Evolutionary conservation across 2,888 invertebrate species (phyloP).

Genomic region (Andrena chrysosceles): DNA sequence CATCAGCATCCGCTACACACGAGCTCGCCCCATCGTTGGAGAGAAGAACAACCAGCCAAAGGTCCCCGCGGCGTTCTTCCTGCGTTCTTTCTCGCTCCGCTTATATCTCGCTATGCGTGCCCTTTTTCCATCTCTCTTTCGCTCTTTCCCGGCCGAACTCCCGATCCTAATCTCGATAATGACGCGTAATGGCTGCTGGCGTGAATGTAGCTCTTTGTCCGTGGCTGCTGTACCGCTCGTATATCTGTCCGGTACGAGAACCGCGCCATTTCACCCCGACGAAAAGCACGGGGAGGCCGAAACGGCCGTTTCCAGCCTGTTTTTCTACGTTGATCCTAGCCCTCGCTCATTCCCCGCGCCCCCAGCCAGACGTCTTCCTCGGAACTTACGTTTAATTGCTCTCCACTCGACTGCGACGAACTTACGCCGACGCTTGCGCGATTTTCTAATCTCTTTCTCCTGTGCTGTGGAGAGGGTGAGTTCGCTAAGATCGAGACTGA

Average conservation of each 20-base stretch:
- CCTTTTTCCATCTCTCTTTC: constrained; percentile 9
- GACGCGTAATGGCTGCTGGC: constrained; percentile 84
- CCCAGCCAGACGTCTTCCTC: constrained; percentile 30
- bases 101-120: constrained; percentile 39
- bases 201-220: constrained; percentile 84
- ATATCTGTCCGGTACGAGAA: constrained; percentile 76
- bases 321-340: constrained; percentile 57
- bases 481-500: not conserved
- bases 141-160: constrained; percentile 66
- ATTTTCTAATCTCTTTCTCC: constrained; percentile 13
- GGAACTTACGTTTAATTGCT: constrained; percentile 63
- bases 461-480: not conserved
- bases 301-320: constrained; percentile 68
- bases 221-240: constrained; percentile 75
- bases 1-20: constrained; percentile 63
- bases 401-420: constrained; percentile 13
- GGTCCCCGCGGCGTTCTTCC: constrained; percentile 61
- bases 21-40: constrained; percentile 61
- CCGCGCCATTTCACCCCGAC: constrained; percentile 79
- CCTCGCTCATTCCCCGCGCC: not conserved
- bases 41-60: constrained; percentile 59
- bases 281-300: constrained; percentile 75
- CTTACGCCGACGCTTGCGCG: not conserved
- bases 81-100: constrained; percentile 42
- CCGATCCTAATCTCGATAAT: constrained; percentile 85